Evolutionary conservation across 2,888 invertebrate species (phyloP).

Genomic region (Strigamia transsilvanica): DNA sequence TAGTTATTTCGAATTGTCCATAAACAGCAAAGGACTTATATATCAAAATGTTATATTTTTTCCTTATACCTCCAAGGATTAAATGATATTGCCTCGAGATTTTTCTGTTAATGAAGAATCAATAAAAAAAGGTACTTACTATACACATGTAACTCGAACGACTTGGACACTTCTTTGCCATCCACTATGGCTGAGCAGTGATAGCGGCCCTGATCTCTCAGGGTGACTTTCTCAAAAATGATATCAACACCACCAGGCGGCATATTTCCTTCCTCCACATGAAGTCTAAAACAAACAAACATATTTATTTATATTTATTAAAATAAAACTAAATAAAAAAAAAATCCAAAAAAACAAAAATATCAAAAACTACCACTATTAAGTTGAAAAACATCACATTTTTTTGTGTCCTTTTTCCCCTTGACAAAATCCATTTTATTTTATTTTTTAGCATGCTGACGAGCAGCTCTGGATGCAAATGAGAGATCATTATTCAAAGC

Average conservation of each 20-base stretch:
- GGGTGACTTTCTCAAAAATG: constrained; percentile 44
- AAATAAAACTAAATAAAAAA: neutral
- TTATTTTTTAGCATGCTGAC: constrained; percentile 27
- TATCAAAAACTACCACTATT: no score
- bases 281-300: constrained; percentile 29
- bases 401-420: neutral
- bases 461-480: constrained; percentile 26
- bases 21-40: no score
- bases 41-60: no score
- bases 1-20: no score
- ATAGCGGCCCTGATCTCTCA: constrained; percentile 64
- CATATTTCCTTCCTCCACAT: constrained; percentile 43
- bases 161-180: constrained; percentile 58
- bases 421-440: neutral
- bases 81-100: no score
- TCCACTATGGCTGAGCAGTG: constrained; percentile 64
- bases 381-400: neutral
- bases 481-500: constrained; percentile 42
- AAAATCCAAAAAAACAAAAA: neutral
- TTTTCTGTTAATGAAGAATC: no score
- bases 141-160: constrained; percentile 60
- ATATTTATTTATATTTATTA: neutral
- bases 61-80: no score
- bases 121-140: constrained; percentile 59
- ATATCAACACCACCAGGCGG: constrained; percentile 58